A percentile compares a stretch with the other conserved stretches of the same genome.
Evolutionary conservation across 2,888 invertebrate species (phyloP).

Genomic region (Actias luna): DNA sequence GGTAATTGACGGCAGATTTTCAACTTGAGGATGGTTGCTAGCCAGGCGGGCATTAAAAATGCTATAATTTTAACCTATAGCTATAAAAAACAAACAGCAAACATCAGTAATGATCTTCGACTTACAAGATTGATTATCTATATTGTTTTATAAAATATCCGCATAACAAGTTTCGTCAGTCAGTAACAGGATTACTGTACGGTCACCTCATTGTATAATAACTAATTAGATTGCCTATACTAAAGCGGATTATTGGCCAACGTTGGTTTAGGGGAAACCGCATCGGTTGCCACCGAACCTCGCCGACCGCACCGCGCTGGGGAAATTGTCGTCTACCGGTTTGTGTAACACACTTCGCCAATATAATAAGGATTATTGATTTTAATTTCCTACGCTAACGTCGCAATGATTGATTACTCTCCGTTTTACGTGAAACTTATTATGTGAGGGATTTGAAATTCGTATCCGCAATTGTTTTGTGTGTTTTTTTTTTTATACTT

Average conservation of each 20-base stretch:
- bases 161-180: background rate
- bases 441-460: too few relatives aligned
- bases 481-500: too few relatives aligned
- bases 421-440: too few relatives aligned
- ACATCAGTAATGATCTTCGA: background rate
- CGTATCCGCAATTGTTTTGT: too few relatives aligned
- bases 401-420: too few relatives aligned
- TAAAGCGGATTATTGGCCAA: slow-evolving; percentile 16
- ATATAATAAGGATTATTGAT: background rate
- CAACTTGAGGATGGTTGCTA: too few relatives aligned
- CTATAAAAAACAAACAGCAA: background rate
- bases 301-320: background rate
- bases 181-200: slow-evolving; percentile 13
- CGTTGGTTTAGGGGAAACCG: slow-evolving; percentile 10
- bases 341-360: background rate
- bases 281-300: background rate
- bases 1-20: too few relatives aligned
- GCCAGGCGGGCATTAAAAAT: too few relatives aligned
- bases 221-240: slow-evolving; percentile 17
- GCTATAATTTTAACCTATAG: too few relatives aligned
- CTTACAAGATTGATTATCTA: background rate
- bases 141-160: background rate
- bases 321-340: background rate
- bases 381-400: too few relatives aligned
- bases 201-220: slow-evolving; percentile 15